phyloP scores from a whole-genome alignment of 2,888 invertebrate species.

The Drosophila buzzatii region DNA sequence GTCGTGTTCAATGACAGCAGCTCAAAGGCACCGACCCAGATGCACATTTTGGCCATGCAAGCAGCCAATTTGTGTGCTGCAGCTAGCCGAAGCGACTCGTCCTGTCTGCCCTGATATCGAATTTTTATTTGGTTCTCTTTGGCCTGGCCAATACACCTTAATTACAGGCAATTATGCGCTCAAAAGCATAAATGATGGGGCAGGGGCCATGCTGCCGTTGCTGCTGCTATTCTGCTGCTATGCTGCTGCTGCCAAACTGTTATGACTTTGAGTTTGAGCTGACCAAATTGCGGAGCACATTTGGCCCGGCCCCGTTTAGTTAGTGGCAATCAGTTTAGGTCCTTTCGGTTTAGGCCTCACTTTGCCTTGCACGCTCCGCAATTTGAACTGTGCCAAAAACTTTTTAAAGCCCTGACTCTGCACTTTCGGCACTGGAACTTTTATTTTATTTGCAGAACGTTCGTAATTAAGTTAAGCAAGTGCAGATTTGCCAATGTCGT shows the following conservation, averaged over 20 bases:
- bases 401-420: conserved; percentile 58
- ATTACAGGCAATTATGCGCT: conserved; percentile 80
- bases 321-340: conserved; percentile 54
- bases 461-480: conserved; percentile 77
- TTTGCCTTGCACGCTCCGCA: conserved; percentile 17
- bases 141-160: conserved; percentile 71
- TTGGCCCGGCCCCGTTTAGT: conserved; percentile 35
- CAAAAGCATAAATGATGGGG: conserved; percentile 77
- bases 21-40: conserved; percentile 66
- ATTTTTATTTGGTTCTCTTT: conserved; percentile 63
- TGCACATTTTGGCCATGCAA: conserved; percentile 48
- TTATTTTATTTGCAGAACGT: conserved; percentile 69
- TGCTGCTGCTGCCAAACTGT: conserved; percentile 56
- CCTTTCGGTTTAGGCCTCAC: conserved; percentile 12
- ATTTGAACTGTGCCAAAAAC: conserved; percentile 48
- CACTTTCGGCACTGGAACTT: conserved; percentile 53
- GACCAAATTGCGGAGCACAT: conserved; percentile 67
- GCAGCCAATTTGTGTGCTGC: conserved; percentile 55
- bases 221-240: neutral
- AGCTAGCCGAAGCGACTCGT: conserved; percentile 3
- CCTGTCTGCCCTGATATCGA: conserved; percentile 56
- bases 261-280: conserved; percentile 70
- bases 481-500: conserved; percentile 70
- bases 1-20: conserved; percentile 66
- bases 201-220: neutral